phyloP scores from a whole-genome alignment of 1,140 invertebrate species.

The Heliothis virescens region DNA sequence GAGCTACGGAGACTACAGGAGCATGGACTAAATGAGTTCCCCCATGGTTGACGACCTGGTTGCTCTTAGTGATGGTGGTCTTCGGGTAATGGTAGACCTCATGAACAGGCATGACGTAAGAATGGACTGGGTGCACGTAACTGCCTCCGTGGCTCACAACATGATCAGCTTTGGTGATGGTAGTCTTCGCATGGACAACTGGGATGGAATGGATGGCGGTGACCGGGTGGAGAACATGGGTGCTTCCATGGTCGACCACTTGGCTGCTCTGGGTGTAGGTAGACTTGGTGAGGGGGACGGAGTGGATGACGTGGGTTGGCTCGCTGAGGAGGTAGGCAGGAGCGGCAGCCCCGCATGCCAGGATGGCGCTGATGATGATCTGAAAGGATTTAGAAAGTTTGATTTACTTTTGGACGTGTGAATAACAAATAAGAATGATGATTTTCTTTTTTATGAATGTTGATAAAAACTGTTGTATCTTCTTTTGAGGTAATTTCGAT shows the following conservation, averaged over 20 bases:
- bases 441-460: no score
- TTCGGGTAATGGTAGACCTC: slow-evolving; percentile 62
- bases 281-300: slow-evolving; percentile 52
- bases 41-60: slow-evolving; percentile 75
- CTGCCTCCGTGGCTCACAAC: slow-evolving; percentile 74
- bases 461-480: no score
- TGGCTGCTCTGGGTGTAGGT: slow-evolving; percentile 65
- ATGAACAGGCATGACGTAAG: slow-evolving; percentile 50
- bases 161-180: slow-evolving; percentile 72
- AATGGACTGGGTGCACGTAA: slow-evolving; percentile 53
- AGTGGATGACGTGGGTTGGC: slow-evolving; percentile 50
- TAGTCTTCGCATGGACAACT: slow-evolving; percentile 66
- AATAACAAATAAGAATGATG: no score
- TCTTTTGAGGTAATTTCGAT: no score
- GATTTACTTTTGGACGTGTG: background rate
- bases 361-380: slow-evolving; percentile 78
- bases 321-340: slow-evolving; percentile 70
- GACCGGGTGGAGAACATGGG: slow-evolving; percentile 41
- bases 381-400: slow-evolving; percentile 59
- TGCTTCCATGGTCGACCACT: slow-evolving; percentile 65
- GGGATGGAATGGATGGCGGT: slow-evolving; percentile 50
- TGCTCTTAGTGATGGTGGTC: slow-evolving; percentile 73
- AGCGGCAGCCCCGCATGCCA: slow-evolving; percentile 81
- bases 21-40: slow-evolving; percentile 65
- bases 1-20: slow-evolving; percentile 54